Percentiles rank a stretch among this genome's conserved stretches.
These are phyloP conservation scores for Delphinus delphis DNA, from an alignment of 2,113 vertebrate genomes.

Conservation along the genomic window DNA sequence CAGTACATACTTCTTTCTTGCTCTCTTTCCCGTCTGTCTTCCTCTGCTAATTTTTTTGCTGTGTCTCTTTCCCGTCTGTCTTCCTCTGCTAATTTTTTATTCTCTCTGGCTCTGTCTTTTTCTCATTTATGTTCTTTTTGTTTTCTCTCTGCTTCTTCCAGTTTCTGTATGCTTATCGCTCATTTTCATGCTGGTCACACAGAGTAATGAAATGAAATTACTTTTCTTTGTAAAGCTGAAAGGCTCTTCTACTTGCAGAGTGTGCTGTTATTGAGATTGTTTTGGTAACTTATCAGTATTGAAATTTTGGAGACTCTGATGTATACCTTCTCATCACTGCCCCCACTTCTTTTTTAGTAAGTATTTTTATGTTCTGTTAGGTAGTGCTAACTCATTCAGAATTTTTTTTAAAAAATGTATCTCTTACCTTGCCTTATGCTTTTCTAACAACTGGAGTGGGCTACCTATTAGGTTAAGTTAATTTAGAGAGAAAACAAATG, in stretches of 20 bases:
- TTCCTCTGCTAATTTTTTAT: not conserved
- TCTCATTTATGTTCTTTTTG: not conserved
- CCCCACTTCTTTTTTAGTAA: not conserved
- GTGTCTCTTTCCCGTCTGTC: not conserved
- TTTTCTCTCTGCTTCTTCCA: not conserved
- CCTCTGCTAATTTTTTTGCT: not conserved
- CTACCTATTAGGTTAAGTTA: not conserved
- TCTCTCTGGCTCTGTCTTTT: not conserved
- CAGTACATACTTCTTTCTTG: not conserved
- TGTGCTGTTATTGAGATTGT: not conserved
- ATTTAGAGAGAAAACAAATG: constrained; percentile 16
- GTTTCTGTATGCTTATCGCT: not conserved
- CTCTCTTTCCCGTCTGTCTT: not conserved
- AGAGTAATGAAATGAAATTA: not conserved
- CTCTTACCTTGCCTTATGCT: not conserved
- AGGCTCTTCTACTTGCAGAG: not conserved
- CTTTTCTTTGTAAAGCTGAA: constrained; percentile 1
- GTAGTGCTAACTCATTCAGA: not conserved
- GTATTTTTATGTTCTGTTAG: constrained; percentile 15
- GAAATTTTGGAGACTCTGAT: not conserved
- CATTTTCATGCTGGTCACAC: not conserved
- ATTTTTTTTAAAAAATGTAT: not conserved
- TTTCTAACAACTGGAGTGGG: not conserved
- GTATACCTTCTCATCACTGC: not conserved
- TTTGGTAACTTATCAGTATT: not conserved